Evolutionary conservation across 2,113 vertebrate genomes (phyloP).

Genomic region (Anarrhichthys ocellatus): DNA sequence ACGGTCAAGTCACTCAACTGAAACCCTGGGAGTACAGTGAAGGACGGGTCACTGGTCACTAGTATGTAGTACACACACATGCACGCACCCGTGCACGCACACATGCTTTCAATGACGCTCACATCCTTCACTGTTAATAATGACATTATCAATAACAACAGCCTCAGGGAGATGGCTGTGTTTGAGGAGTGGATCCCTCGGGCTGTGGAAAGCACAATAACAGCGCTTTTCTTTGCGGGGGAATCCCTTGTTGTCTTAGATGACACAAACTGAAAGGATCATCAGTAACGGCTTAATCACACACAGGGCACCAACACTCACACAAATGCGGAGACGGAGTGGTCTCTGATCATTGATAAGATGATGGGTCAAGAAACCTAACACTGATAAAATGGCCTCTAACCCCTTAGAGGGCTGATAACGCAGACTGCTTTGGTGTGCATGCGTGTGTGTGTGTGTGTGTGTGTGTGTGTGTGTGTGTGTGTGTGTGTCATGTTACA

Average conservation of each 20-base stretch:
- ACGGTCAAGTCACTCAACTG: slow-evolving; percentile 60
- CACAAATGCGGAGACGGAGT: slow-evolving; percentile 34
- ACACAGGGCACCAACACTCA: slow-evolving; percentile 28
- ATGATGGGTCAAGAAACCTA: slow-evolving; percentile 66
- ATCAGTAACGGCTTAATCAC: slow-evolving; percentile 61
- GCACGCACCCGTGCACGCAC: slow-evolving; percentile 17
- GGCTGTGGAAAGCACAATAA: slow-evolving; percentile 35
- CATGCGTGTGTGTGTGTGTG: slow-evolving; percentile 29
- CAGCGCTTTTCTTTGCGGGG: slow-evolving; percentile 36
- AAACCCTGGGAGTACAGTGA: slow-evolving; percentile 48
- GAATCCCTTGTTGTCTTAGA: slow-evolving; percentile 46
- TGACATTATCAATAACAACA: slow-evolving; percentile 45
- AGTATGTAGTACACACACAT: slow-evolving; percentile 33
- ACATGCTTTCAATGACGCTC: not conserved
- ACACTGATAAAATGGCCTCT: slow-evolving; percentile 74
- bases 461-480: slow-evolving; percentile 31
- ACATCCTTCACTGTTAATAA: slow-evolving; percentile 45
- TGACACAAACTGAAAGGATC: slow-evolving; percentile 67
- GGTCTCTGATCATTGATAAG: slow-evolving; percentile 75
- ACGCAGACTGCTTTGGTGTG: slow-evolving; percentile 28
- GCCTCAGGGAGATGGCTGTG: not conserved
- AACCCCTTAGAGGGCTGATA: slow-evolving; percentile 54
- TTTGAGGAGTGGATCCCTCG: slow-evolving; percentile 24
- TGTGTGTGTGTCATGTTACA: slow-evolving; percentile 45
- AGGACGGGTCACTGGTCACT: slow-evolving; percentile 52